phyloP scores from a whole-genome alignment of 2,113 vertebrate species.

The Callipepla squamata region DNA sequence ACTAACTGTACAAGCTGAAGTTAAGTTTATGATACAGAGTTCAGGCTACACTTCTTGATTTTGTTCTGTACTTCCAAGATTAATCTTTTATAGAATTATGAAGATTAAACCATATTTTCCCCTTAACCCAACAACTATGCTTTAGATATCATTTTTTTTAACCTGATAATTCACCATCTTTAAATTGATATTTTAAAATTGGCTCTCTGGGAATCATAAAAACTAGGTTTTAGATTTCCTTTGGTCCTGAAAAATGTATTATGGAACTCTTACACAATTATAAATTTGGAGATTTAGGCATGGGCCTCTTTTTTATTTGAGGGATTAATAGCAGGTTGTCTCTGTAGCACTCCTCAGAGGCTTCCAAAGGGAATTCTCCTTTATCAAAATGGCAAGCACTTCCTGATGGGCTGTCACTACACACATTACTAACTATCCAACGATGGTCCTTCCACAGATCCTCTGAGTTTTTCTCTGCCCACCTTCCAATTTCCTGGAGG shows the following conservation, averaged over 20 bases:
- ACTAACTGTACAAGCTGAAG: background rate
- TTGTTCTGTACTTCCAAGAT: background rate
- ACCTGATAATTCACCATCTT: background rate
- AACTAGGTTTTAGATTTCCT: background rate
- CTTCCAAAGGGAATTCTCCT: conserved; percentile 49
- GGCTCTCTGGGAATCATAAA: conserved; percentile 25
- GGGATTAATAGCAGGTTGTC: conserved; percentile 46
- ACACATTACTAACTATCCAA: conserved; percentile 41
- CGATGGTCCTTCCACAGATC: conserved; percentile 41
- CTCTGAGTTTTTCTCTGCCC: conserved; percentile 33
- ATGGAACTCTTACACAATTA: conserved; percentile 5
- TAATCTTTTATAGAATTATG: background rate
- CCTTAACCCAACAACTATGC: background rate
- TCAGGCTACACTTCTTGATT: background rate
- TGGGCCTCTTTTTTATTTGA: background rate
- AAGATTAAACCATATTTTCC: background rate
- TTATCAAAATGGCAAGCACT: conserved; percentile 48
- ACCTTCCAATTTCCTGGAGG: conserved; percentile 52
- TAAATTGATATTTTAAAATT: conserved; percentile 39
- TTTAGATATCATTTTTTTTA: background rate
- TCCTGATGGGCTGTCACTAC: conserved; percentile 35
- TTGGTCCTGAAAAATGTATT: conserved; percentile 24
- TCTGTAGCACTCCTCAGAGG: background rate
- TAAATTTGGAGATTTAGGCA: background rate
- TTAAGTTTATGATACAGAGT: background rate